A percentile compares a stretch with the other conserved stretches of the same genome.
phyloP scores from a whole-genome alignment of 2,113 vertebrate genomes.

The Arizona elegans region DNA sequence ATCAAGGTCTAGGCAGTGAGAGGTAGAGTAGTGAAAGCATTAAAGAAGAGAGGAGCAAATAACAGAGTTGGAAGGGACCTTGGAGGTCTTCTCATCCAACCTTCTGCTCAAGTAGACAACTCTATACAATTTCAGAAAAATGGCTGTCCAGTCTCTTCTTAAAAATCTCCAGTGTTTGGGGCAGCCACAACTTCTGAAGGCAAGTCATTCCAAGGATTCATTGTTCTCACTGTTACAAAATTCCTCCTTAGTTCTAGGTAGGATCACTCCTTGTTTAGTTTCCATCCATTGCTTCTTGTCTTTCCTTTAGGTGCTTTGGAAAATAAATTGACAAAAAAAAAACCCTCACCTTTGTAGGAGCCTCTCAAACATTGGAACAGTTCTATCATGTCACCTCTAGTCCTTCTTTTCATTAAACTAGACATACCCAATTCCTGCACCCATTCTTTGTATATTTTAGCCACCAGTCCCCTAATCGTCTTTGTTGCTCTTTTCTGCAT shows the following conservation, averaged over 20 bases:
- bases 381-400: neutral
- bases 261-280: neutral
- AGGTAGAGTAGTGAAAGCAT: neutral
- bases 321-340: neutral
- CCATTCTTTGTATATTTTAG: neutral
- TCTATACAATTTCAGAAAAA: neutral
- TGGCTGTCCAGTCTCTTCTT: neutral
- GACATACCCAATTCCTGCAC: neutral
- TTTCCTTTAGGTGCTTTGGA: neutral
- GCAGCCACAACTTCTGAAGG: neutral
- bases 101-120: neutral
- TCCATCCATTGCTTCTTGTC: neutral
- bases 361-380: neutral
- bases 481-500: neutral
- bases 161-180: neutral
- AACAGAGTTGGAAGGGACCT: neutral
- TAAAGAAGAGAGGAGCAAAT: neutral
- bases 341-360: neutral
- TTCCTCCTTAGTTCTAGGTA: neutral
- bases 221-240: neutral
- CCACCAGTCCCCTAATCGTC: neutral
- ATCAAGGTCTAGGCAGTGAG: neutral
- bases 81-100: neutral
- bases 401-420: neutral
- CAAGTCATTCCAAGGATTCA: neutral